Conservation (phyloP, 2,113 vertebrate genomes). For the Brienomyrus longianalis region DNA sequence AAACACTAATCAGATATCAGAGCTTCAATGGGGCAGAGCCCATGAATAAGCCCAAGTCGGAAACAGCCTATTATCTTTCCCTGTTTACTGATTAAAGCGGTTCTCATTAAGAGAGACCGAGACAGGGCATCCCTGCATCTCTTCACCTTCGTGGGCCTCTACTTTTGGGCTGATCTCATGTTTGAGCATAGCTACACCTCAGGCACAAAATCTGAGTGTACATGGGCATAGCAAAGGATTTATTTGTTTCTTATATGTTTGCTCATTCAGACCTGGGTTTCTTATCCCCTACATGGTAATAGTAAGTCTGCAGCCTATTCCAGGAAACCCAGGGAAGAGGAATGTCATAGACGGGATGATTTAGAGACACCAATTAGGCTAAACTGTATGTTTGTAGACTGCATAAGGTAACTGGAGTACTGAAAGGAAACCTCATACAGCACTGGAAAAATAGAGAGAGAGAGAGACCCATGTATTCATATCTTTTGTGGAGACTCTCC, state of each 20-base stretch:
- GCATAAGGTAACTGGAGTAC: background rate
- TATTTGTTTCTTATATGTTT: background rate
- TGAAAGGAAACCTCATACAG: background rate
- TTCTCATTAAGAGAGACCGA: slow-evolving; percentile 57
- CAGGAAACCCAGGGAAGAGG: background rate
- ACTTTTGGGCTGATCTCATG: slow-evolving; percentile 50
- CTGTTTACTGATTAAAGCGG: slow-evolving; percentile 69
- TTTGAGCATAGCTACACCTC: slow-evolving; percentile 7
- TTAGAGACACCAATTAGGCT: background rate
- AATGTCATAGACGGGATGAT: background rate
- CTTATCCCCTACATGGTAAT: background rate
- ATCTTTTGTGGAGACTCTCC: background rate
- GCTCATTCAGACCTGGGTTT: background rate
- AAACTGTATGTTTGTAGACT: background rate
- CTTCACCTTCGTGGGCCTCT: slow-evolving; percentile 20
- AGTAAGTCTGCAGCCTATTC: background rate
- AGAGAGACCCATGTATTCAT: background rate
- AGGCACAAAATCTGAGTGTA: background rate
- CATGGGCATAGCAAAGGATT: background rate
- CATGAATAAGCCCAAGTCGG: slow-evolving; percentile 54
- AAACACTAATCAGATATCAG: slow-evolving; percentile 65
- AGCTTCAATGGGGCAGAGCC: slow-evolving; percentile 42
- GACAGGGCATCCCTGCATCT: background rate
- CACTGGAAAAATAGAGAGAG: background rate
- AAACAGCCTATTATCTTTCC: slow-evolving; percentile 47